Base-by-base conservation (phyloP, 2,797 vertebrate genomes). In the Atherinosoma microstoma region DNA sequence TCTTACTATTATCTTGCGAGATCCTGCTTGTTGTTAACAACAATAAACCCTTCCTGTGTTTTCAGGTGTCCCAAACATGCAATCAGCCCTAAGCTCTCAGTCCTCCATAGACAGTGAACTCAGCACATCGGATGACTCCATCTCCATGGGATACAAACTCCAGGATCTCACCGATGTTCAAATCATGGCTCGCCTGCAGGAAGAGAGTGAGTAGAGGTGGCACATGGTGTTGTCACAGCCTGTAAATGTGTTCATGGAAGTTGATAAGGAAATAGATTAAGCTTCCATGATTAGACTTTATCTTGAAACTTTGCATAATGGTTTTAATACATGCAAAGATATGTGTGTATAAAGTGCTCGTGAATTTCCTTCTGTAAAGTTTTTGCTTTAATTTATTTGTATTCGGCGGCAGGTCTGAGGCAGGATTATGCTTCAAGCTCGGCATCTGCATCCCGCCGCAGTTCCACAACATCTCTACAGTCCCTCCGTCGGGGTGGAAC, bases 101-200 rank as follows among this genome's bases (percentile, higher is more conserved):
- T 97, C 97, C 0, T 98, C 97, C 0, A 95, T 97, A 73, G 97
- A 97, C 91, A 98, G 97, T 0, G 96, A 97, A 87, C 94, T 97
- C 69, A 98, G 97, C 83, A 97, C 96, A 3, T 97, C 97, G 0
- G 97, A 98, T 3, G 97, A 98, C 90, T 98, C 97, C 82, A 97
- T 97, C 92, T 97, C 97, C 2, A 97, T 97, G 97, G 97, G 97
- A 1, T 97, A 97, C 63, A 97, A 98, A 75, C 94, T 98, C 71
- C 97, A 97, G 91, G 97, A 98, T 88, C 89, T 98, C 85, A 98
- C 97, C 0, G 97, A 98, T 3, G 97, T 98, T 67, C 97, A 97
- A 92, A 97, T 98, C 79, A 98, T 98, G 97, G 97, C 97, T 68
- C 96, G 97, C 20, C 93, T 97, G 3, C 97, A 98, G 84, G 97